Conservation (phyloP, 1,140 invertebrate genomes). For the Cydia splendana region DNA sequence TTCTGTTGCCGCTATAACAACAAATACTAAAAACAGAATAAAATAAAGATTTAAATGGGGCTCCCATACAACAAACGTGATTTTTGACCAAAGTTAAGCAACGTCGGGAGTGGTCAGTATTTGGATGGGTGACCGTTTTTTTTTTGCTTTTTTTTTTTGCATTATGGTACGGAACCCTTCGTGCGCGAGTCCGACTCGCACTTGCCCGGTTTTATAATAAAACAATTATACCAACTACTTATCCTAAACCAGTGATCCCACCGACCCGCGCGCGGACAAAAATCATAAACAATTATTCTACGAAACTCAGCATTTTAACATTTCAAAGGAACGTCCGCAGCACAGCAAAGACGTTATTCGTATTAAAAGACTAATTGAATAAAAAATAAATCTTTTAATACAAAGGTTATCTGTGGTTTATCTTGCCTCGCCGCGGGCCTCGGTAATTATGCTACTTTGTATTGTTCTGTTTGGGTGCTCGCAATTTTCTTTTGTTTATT, state of each 20-base stretch:
- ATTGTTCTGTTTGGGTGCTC: constrained; percentile 46
- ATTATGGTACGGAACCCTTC: too few species aligned
- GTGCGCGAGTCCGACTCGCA: too few species aligned
- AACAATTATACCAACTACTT: background rate
- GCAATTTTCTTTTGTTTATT: constrained; percentile 58
- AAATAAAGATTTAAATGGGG: too few species aligned
- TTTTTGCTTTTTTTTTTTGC: too few species aligned
- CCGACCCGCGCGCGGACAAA: constrained; percentile 22
- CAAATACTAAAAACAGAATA: too few species aligned
- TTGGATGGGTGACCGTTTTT: too few species aligned
- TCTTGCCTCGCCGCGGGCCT: constrained; percentile 46
- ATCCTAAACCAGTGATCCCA: background rate
- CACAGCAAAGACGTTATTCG: constrained; percentile 38
- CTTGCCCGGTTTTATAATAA: too few species aligned
- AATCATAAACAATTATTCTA: constrained; percentile 29
- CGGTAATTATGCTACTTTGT: constrained; percentile 63
- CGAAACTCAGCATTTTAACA: constrained; percentile 34
- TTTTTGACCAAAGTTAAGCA: too few species aligned
- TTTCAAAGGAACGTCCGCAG: constrained; percentile 41
- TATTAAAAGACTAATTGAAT: constrained; percentile 63
- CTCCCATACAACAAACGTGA: too few species aligned
- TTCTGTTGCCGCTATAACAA: too few species aligned
- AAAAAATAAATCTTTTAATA: constrained; percentile 57
- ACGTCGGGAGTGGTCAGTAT: too few species aligned
- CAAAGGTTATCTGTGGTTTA: constrained; percentile 48